Evolutionary conservation across 2,797 vertebrate genomes (phyloP).

Genomic region (Gallirallus australis): DNA sequence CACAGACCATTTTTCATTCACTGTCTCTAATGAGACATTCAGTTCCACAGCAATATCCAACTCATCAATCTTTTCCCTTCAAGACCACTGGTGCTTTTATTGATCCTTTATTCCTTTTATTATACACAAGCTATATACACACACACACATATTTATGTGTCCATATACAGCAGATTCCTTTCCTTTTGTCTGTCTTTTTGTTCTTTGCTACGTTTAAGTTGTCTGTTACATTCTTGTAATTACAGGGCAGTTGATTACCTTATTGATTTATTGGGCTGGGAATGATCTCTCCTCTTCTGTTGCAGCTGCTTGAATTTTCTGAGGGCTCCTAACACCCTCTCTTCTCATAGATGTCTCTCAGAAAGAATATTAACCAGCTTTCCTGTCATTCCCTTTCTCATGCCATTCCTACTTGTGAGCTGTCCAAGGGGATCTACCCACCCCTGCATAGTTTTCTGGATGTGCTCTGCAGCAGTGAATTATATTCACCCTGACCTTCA

Average conservation of each 20-base stretch:
- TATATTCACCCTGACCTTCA: not conserved
- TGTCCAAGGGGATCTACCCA: not conserved
- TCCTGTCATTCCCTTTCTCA: not conserved
- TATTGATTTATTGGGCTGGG: not conserved
- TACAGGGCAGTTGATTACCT: not conserved
- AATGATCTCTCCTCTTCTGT: not conserved
- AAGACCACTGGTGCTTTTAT: conserved; percentile 4
- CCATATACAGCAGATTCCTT: not conserved
- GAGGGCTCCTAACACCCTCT: not conserved
- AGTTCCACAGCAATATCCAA: conserved; percentile 37
- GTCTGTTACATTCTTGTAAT: not conserved
- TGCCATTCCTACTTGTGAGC: not conserved
- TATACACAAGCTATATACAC: not conserved
- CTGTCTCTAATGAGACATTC: conserved; percentile 39
- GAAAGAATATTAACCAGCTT: not conserved
- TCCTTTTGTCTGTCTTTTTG: not conserved
- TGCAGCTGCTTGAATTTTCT: not conserved
- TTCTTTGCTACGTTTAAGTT: not conserved
- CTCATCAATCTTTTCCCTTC: conserved; percentile 51
- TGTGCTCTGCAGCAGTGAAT: not conserved
- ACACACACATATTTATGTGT: not conserved
- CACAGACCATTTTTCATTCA: conserved; percentile 40
- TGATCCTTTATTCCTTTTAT: not conserved
- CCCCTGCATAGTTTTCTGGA: not conserved
- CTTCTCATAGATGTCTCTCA: not conserved